Evolutionary conservation across 2,888 invertebrate species (phyloP), one percentile per base, ranked within the genome.

Genomic region (Diaphora mendica): DNA sequence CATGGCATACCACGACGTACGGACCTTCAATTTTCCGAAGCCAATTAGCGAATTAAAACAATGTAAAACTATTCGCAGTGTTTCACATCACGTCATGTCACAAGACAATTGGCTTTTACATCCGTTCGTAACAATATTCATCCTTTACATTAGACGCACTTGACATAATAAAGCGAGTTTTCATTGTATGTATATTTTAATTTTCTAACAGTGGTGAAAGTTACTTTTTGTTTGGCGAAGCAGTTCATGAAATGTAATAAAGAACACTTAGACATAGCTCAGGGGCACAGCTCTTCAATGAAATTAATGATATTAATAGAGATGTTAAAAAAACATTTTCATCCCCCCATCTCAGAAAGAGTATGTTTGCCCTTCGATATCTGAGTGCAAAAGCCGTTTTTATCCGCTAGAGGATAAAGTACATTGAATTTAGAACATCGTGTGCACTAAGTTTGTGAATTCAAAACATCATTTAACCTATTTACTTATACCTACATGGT

Each of bases 91-190:
- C 79, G 73, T 71, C 76, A 80, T 79, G 64, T 67, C 70, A n/a
- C 64, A 78, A 88, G 82, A 89, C 89, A 89, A 91, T 90, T 76
- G 84, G 74, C 77, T 83, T 86, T 84, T 85, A 83, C 84, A 79
- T 82, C 76, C 78, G 81, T 81, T 84, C 78, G 76, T 70, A 81
- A 80, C 81, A 71, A 81, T 77, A 76, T 83, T 81, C 78, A 84
- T 88, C 82, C 85, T 86, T 84, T 81, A 81, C 76, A 82, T 86
- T 80, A 79, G 84, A 85, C 85, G 87, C 82, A 85, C 78, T 80
- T 79, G 80, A 82, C 86, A 85, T 85, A 83, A 83, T 86, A 84
- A 83, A 87, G 85, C 78, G 83, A 15, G 20, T 84, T 79, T 79
- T 80, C 82, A 89, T 89, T 89, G 89, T 88, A 78, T 83, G 84